Evolutionary conservation across 2,888 invertebrate genomes (phyloP).

Genomic region (Antheraea assamensis): DNA sequence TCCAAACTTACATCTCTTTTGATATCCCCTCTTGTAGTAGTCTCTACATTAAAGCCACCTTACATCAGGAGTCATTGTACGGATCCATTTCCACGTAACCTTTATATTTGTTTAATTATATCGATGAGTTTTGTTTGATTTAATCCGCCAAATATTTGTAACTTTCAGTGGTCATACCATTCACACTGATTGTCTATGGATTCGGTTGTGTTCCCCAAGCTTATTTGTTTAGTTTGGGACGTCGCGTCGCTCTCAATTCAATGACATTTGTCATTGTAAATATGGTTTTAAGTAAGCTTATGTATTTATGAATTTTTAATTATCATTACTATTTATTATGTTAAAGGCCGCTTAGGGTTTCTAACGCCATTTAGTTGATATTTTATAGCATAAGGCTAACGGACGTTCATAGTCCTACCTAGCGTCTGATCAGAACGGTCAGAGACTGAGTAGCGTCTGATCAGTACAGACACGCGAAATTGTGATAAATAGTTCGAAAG

Average conservation of each 20-base stretch:
- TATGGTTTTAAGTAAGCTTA: conserved; percentile 58
- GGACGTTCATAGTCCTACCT: too few relatives aligned
- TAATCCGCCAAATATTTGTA: conserved; percentile 7
- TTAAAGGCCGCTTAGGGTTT: too few relatives aligned
- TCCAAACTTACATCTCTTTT: too few relatives aligned
- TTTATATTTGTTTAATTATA: background rate
- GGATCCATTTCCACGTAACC: background rate
- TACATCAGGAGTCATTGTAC: background rate
- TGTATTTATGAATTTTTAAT: background rate
- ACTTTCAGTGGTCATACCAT: conserved; percentile 57
- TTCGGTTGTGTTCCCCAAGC: conserved; percentile 68
- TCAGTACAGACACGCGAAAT: too few relatives aligned
- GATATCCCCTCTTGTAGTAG: too few relatives aligned
- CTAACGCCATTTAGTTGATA: too few relatives aligned
- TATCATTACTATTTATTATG: background rate
- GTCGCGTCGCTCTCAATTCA: conserved; percentile 56
- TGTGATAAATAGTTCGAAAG: too few relatives aligned
- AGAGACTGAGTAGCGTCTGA: too few relatives aligned
- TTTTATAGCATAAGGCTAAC: too few relatives aligned
- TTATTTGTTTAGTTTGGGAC: conserved; percentile 68
- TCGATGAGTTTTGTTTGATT: background rate
- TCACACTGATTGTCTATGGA: conserved; percentile 59
- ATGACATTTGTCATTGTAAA: conserved; percentile 65
- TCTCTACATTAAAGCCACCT: background rate
- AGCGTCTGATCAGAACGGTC: too few relatives aligned